Evolutionary conservation across 2,113 vertebrate genomes (phyloP), one percentile per base, ranked within the genome.

Genomic region (Podiceps cristatus): DNA sequence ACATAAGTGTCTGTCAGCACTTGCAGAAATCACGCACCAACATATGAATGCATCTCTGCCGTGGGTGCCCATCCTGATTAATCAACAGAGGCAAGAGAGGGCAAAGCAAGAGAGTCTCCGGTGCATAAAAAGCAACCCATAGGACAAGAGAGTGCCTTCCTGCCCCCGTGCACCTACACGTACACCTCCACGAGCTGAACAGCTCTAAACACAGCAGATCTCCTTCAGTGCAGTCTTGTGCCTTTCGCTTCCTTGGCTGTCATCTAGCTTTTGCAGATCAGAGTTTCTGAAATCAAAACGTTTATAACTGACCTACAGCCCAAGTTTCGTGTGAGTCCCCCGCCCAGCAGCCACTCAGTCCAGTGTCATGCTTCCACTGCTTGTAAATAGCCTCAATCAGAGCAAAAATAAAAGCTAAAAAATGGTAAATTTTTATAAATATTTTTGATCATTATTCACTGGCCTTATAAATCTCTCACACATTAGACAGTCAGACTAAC

Each of bases 401-500:
- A 82, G 53, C 28, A 85, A 91, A 94, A 96, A 79, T 60, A 93
- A 95, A 97, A 91, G 53, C 80, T 72, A 86, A 81, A 73, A 77
- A 96, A 94, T 60, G 27, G 60, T 66, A 89, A 87, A 94, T 68
- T 91, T 97, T 84, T 60, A 77, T 75, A 92, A 92, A 94, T 79
- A 85, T 52, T 87, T 94, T 76, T 82, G 74, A 84, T 86, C 78
- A 47, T 96, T 95, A 90, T 31, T 96, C 55, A 77, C 59, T 35
- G 42, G 71, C 52, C 50, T 88, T 59, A 84, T 95, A 93, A 95
- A 92, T 96, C 92, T 95, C 82, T 96, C 42, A 66, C 75, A 71
- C 27, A 68, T 93, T 90, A 96, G 92, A 95, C 92, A 95, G 86
- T 87, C 64, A 56, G 84, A 87, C 88, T 91, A 96, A 96, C 88